Evolutionary conservation across 2,113 vertebrate species (phyloP).

Genomic region (Lagopus muta): DNA sequence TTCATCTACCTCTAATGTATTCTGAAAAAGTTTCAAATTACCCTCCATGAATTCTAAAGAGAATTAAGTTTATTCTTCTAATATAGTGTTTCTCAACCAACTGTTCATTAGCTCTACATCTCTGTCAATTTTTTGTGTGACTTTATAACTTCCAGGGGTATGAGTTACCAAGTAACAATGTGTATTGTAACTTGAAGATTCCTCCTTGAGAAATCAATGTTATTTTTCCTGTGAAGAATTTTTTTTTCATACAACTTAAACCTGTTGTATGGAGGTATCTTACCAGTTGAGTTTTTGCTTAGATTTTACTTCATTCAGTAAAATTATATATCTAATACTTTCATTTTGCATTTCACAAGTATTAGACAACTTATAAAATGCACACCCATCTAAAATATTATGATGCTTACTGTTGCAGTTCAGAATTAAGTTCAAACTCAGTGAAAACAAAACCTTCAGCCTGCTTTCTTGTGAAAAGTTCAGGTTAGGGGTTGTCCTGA

Average conservation of each 20-base stretch:
- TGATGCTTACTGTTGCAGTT: background rate
- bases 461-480: background rate
- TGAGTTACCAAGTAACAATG: constrained; percentile 2
- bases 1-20: constrained; percentile 10
- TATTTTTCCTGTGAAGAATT: background rate
- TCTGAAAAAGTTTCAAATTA: constrained; percentile 42
- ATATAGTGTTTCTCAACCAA: constrained; percentile 12
- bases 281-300: background rate
- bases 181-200: background rate
- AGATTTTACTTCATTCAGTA: background rate
- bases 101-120: constrained; percentile 21
- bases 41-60: constrained; percentile 20
- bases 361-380: background rate
- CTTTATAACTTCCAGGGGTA: constrained; percentile 31
- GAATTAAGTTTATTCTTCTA: constrained; percentile 40
- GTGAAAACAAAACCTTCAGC: background rate
- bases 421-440: background rate
- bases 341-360: background rate
- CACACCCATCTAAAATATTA: background rate
- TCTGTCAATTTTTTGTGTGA: constrained; percentile 45
- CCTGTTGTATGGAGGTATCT: background rate
- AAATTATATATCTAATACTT: background rate
- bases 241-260: background rate
- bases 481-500: background rate
- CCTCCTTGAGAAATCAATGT: background rate